These are phyloP conservation scores for Uropsilus gracilis DNA, from an alignment of 2,113 vertebrate genomes.

Conservation along the genomic window DNA sequence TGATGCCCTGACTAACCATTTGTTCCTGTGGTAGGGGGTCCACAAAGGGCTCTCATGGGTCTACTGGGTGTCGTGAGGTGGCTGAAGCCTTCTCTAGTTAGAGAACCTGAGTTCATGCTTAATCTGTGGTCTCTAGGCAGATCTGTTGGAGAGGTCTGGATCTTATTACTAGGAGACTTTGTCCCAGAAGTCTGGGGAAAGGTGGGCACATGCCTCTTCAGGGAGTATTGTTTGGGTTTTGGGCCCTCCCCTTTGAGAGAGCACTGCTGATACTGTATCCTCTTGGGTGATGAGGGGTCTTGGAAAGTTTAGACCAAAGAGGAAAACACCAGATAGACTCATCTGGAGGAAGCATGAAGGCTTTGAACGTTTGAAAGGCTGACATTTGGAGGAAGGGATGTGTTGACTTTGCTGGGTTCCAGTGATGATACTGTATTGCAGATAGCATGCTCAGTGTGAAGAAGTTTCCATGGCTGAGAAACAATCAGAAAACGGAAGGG, in stretches of 20 bases:
- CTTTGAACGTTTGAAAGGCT: not conserved
- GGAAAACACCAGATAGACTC: not conserved
- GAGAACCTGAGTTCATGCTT: not conserved
- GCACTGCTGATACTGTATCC: not conserved
- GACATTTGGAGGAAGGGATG: not conserved
- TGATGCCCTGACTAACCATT: accelerated
- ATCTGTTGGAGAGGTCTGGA: not conserved
- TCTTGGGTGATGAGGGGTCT: not conserved
- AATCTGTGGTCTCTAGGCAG: not conserved
- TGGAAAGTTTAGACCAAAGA: not conserved
- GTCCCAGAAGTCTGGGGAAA: not conserved
- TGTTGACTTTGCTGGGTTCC: too few relatives aligned
- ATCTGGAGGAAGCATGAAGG: not conserved
- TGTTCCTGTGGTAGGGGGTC: not conserved
- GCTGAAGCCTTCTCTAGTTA: not conserved
- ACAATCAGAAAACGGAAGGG: not conserved
- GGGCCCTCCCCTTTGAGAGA: not conserved
- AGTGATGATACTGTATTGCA: not conserved
- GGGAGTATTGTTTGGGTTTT: not conserved
- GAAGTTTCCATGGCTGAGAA: not conserved
- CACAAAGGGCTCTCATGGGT: not conserved
- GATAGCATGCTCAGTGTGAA: not conserved
- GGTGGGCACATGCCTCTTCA: not conserved
- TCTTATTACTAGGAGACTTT: not conserved
- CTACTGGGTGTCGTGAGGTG: not conserved